These are phyloP conservation scores for Dascyllus trimaculatus DNA, from an alignment of 2,113 vertebrate species.

Conservation along the genomic window DNA sequence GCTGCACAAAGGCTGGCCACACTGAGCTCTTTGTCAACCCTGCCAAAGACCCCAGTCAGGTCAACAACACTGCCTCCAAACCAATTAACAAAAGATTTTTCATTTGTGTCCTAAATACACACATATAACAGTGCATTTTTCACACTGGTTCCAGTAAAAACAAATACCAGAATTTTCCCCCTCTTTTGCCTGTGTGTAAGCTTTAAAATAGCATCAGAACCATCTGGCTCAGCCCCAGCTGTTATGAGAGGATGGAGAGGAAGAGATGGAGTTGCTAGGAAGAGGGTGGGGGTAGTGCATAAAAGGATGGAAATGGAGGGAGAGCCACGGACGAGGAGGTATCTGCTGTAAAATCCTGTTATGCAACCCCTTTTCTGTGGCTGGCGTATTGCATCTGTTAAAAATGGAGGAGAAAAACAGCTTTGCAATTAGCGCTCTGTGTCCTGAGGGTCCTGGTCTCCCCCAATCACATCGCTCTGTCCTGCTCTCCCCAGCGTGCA, in stretches of 20 bases:
- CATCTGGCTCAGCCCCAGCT: slow-evolving; percentile 69
- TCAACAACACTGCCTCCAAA: slow-evolving; percentile 57
- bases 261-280: slow-evolving; percentile 61
- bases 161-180: slow-evolving; percentile 17
- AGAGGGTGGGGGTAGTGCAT: slow-evolving; percentile 48
- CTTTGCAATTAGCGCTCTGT: slow-evolving; percentile 79
- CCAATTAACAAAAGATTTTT: slow-evolving; percentile 63
- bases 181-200: slow-evolving; percentile 49
- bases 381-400: slow-evolving; percentile 78
- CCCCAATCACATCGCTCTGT: slow-evolving; percentile 79
- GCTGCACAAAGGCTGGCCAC: slow-evolving; percentile 65
- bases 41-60: slow-evolving; percentile 67
- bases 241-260: slow-evolving; percentile 63
- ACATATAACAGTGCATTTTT: slow-evolving; percentile 20
- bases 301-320: slow-evolving; percentile 64
- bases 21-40: slow-evolving; percentile 76
- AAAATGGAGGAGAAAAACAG: slow-evolving; percentile 76
- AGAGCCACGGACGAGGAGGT: slow-evolving; percentile 60
- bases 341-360: slow-evolving; percentile 78
- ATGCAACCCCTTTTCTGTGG: slow-evolving; percentile 77
- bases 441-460: slow-evolving; percentile 79
- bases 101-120: slow-evolving; percentile 40
- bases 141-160: slow-evolving; percentile 13
- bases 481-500: slow-evolving; percentile 62
- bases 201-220: slow-evolving; percentile 63